Conservation (phyloP, 2,113 vertebrate genomes). For the Mus musculus region DNA sequence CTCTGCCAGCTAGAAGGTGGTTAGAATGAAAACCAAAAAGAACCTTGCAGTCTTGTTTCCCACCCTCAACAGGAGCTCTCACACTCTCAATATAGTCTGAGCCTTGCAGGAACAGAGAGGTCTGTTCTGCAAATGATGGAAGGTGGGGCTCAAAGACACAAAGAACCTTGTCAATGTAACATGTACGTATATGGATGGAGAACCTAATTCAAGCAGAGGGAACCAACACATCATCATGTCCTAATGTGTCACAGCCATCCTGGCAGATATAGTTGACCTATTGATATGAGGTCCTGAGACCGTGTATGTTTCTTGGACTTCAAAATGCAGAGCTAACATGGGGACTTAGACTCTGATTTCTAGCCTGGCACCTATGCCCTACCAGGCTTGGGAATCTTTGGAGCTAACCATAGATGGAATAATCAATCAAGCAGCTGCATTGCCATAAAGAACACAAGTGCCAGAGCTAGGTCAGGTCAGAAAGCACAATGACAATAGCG, state of each 20-base stretch:
- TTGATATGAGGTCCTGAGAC: neutral
- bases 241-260: neutral
- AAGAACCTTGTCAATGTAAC: neutral
- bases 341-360: neutral
- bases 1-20: neutral
- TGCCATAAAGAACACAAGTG: neutral
- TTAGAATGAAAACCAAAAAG: neutral
- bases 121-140: neutral
- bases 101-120: neutral
- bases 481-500: neutral
- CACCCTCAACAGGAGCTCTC: neutral
- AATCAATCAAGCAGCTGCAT: neutral
- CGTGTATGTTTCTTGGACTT: neutral
- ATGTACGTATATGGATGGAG: neutral
- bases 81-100: neutral
- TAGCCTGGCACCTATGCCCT: neutral
- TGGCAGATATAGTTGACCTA: neutral
- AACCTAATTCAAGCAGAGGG: neutral
- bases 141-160: neutral
- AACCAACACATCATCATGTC: neutral
- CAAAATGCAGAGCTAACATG: neutral
- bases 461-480: neutral
- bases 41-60: neutral
- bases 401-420: neutral
- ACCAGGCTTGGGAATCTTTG: neutral